Percentiles rank a stretch among this genome's conserved stretches.
phyloP scores from a whole-genome alignment of 2,113 vertebrate genomes.

The Bubo blakistoni region DNA sequence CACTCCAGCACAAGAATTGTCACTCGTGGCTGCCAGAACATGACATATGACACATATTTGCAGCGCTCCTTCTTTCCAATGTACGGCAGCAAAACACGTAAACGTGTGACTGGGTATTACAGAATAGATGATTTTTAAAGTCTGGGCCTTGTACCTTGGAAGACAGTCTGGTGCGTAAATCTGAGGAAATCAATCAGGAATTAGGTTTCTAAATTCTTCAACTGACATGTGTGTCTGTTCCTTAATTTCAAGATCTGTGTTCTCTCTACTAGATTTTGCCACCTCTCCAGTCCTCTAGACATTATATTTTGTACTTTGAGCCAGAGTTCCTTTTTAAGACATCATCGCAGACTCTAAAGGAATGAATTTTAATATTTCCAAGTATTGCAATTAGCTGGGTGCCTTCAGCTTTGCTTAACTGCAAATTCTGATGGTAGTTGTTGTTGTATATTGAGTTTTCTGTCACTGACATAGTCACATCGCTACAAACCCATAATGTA shows the following conservation, averaged over 20 bases:
- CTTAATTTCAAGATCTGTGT: neutral
- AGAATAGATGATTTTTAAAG: neutral
- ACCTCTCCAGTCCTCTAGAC: neutral
- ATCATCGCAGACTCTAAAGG: neutral
- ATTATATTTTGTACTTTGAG: neutral
- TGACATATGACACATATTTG: neutral
- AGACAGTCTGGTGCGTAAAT: neutral
- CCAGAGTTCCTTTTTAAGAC: neutral
- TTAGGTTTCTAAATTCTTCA: neutral
- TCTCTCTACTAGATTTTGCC: neutral
- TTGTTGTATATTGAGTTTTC: neutral
- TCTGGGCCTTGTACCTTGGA: neutral
- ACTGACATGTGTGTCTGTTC: neutral
- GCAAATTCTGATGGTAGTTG: neutral
- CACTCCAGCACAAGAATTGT: neutral
- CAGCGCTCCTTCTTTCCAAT: neutral
- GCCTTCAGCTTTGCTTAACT: neutral
- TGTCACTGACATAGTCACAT: rapidly evolving
- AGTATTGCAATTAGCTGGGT: neutral
- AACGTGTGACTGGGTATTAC: neutral
- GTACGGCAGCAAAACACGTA: neutral
- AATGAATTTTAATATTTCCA: neutral
- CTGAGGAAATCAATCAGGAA: neutral
- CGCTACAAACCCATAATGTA: neutral
- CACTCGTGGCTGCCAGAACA: neutral